Conservation (phyloP, 2,797 vertebrate species). For the Morelia viridis region DNA sequence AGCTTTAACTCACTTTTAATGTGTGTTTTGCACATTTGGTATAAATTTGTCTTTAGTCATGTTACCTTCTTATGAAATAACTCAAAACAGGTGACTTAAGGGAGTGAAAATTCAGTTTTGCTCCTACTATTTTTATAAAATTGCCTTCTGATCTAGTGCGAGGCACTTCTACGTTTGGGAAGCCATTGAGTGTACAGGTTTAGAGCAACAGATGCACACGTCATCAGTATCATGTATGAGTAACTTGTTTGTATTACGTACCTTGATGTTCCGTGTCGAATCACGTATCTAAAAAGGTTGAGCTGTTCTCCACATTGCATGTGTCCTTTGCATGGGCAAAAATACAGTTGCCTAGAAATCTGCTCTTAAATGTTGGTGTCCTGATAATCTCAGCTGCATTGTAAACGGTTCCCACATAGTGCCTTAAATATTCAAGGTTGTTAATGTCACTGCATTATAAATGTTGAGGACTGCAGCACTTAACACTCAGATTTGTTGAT, state of each 20-base stretch:
- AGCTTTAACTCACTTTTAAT: conserved; percentile 99
- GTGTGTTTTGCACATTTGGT: conserved; percentile 99
- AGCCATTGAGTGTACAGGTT: conserved; percentile 96
- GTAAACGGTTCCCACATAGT: conserved; percentile 99
- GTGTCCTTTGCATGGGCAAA: conserved; percentile 98
- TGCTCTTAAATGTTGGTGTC: conserved; percentile 93
- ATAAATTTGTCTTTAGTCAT: conserved; percentile 93
- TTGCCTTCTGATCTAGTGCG: conserved; percentile 99
- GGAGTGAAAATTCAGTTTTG: conserved; percentile 87
- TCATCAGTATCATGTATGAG: conserved; percentile 87
- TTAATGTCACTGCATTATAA: conserved; percentile 96
- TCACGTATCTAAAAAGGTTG: conserved; percentile 86
- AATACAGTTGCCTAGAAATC: conserved; percentile 88
- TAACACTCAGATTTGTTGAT: conserved; percentile 93
- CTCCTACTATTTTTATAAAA: conserved; percentile 98
- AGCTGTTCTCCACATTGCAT: conserved; percentile 95
- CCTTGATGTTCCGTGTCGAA: conserved; percentile 94
- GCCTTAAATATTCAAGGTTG: conserved; percentile 99
- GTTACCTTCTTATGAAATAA: conserved; percentile 93
- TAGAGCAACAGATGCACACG: conserved; percentile 92
- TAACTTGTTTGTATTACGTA: conserved; percentile 90
- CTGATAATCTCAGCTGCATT: conserved; percentile 96
- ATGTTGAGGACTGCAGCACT: conserved; percentile 99
- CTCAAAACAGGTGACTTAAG: conserved; percentile 96
- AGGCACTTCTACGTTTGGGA: conserved; percentile 97